Evolutionary conservation across 1,140 invertebrate genomes (phyloP), one percentile per base, ranked within the genome.

Genomic region (Calosoma granatense): DNA sequence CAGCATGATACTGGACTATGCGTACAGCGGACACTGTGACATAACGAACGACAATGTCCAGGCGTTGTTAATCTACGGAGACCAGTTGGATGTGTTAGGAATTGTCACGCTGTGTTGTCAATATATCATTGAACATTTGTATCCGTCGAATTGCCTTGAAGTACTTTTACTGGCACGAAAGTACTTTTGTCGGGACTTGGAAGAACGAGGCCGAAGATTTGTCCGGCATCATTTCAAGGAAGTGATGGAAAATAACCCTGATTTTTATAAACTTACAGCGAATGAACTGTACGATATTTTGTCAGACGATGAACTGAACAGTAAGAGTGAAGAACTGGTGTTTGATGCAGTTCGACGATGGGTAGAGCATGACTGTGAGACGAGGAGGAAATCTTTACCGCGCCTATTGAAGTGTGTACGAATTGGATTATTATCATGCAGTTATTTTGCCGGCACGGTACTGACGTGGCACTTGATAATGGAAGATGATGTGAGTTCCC

Each of bases 111-210:
- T 79, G 22, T 87, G 85, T 66, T 83, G 80, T 63, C 74, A 81
- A 58, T 78, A 72, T 61, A 67, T 80, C 1, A 76, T 77, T 55
- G 63, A 68, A 41, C 60, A 69, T 57, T 75, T 71, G 64, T 77
- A 58, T 59, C 75, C 63, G 62, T 73, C 55, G 65, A 81, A 65
- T 58, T 71, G 70, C 53, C 57, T 71, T 77, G 71, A 74, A 26
- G 81, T 89, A 62, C 81, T 84, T 55, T 81, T 83, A 67, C 88
- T 89, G 68, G 84, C 85, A 14, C 75, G 76, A 57, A 76, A 78
- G 64, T 85, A 84, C 70, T 84, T 82, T 63, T 87, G 83, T 67
- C 73, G 70, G 56, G 75, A 80, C 41, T 64, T 83, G 54, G 74
- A 78, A 56, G 70, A 73, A 47, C 73, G 73, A 63, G 77, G 74